Evolutionary conservation across 2,113 vertebrate genomes (phyloP).

Genomic region (Paramormyrops kingsleyae): DNA sequence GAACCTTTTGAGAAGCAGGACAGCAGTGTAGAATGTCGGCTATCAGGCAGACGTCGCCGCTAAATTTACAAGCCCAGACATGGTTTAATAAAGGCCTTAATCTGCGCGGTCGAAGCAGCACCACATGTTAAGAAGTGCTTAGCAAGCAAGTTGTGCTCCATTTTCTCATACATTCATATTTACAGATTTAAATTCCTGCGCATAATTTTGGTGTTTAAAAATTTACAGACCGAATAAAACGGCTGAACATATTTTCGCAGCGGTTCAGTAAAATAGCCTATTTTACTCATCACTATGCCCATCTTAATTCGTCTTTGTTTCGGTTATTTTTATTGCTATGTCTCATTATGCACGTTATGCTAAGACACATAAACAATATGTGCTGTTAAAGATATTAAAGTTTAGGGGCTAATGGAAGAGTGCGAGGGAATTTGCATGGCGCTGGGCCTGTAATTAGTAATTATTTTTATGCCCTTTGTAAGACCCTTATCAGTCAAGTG

Average conservation of each 20-base stretch:
- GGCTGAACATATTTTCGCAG: not conserved
- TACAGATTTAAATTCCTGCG: not conserved
- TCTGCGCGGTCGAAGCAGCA: not conserved
- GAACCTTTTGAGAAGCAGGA: not conserved
- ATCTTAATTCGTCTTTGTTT: not conserved
- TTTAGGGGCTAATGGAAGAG: not conserved
- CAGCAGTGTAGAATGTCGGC: not conserved
- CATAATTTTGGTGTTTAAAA: not conserved
- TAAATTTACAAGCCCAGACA: not conserved
- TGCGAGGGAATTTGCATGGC: not conserved
- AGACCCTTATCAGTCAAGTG: not conserved
- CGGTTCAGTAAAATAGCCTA: not conserved
- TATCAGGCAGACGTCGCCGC: not conserved
- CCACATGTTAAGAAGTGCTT: not conserved
- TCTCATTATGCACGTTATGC: not conserved
- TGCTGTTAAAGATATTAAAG: constrained; percentile 6
- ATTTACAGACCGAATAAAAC: not conserved
- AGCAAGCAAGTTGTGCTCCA: not conserved
- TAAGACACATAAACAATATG: not conserved
- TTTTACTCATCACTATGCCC: not conserved
- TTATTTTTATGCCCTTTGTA: not conserved
- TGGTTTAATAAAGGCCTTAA: not conserved
- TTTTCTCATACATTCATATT: not conserved
- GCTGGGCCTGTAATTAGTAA: not conserved
- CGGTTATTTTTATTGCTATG: not conserved